Percentiles rank a stretch among this genome's conserved stretches.
Conservation (phyloP, 1,140 invertebrate species). For the Calephelis virginiensis region DNA sequence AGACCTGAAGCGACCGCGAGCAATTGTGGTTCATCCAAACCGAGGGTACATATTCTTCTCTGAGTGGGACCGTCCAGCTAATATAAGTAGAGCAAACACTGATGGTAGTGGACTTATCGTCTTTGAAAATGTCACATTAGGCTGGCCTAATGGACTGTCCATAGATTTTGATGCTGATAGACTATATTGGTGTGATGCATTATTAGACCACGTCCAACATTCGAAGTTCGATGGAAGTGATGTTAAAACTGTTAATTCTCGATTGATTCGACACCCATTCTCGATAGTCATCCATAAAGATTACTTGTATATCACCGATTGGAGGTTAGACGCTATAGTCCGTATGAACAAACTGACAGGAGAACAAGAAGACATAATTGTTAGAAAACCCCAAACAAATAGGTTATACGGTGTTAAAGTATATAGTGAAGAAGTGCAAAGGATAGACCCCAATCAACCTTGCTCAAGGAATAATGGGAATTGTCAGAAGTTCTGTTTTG, state of each 20-base stretch:
- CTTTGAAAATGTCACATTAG: constrained; percentile 95
- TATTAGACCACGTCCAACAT: constrained; percentile 97
- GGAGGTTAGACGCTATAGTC: constrained; percentile 97
- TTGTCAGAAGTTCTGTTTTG: constrained; percentile 97
- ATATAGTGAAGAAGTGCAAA: constrained; percentile 89
- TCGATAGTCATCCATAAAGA: constrained; percentile 96
- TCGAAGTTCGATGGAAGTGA: constrained; percentile 96
- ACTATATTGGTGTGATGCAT: constrained; percentile 96
- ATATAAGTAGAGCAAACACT: constrained; percentile 93
- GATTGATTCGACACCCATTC: constrained; percentile 96
- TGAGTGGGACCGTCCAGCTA: constrained; percentile 97
- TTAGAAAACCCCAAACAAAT: constrained; percentile 93
- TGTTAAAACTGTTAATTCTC: constrained; percentile 92
- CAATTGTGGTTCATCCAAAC: constrained; percentile 97
- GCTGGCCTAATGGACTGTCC: constrained; percentile 97
- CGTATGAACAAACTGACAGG: constrained; percentile 93
- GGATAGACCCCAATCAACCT: constrained; percentile 86
- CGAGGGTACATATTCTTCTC: constrained; percentile 96
- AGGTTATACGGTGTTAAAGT: constrained; percentile 95
- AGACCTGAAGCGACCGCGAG: constrained; percentile 93
- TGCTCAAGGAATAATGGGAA: constrained; percentile 91
- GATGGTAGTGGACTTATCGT: constrained; percentile 92
- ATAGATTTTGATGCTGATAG: constrained; percentile 93
- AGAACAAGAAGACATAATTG: constrained; percentile 90
- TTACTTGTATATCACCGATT: constrained; percentile 98